These are phyloP conservation scores for Caenorhabditis sp. DNA, from an alignment of 2,888 invertebrate species.

Conservation along the genomic window DNA sequence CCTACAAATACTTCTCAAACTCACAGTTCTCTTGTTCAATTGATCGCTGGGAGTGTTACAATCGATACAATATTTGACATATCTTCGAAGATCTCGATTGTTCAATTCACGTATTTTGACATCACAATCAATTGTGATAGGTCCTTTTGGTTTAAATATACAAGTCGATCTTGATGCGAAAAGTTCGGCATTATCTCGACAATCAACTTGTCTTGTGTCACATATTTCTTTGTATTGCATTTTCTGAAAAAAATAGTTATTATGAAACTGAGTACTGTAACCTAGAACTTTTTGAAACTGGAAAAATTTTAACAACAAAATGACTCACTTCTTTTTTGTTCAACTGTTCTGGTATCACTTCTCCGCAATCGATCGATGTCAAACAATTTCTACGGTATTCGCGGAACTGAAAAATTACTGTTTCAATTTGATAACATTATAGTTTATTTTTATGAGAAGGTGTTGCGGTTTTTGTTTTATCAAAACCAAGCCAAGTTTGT, in stretches of 20 bases:
- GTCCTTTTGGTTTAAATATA: background rate
- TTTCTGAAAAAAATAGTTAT: background rate
- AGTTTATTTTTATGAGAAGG: too few relatives aligned
- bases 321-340: background rate
- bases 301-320: background rate
- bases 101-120: background rate
- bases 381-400: background rate
- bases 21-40: background rate
- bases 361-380: background rate
- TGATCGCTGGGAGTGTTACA: background rate
- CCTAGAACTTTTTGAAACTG: background rate
- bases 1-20: background rate
- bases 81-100: background rate
- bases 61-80: background rate
- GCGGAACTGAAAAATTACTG: conserved; percentile 1
- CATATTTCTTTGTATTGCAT: background rate
- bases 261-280: background rate
- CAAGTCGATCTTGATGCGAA: background rate
- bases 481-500: too few relatives aligned
- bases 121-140: background rate
- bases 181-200: background rate
- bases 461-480: too few relatives aligned
- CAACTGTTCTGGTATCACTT: background rate
- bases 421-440: too few relatives aligned
- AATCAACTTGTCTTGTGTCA: background rate